Conservation (phyloP, 37 sponge, comb jelly and placozoan species). For the Mnemiopsis leidyi region DNA sequence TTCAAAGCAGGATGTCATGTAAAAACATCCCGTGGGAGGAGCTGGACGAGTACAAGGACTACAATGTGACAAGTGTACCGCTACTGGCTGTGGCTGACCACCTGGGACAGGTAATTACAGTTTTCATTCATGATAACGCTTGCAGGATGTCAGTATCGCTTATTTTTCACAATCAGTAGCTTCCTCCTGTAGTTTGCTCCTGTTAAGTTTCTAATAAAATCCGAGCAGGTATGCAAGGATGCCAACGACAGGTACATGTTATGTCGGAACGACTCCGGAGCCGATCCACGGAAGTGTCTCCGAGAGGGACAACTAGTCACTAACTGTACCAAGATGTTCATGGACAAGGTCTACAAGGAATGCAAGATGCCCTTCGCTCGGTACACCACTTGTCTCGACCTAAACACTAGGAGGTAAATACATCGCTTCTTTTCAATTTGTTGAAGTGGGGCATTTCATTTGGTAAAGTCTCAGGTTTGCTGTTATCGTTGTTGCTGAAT, state of each 20-base stretch:
- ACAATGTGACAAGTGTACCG: constrained; percentile 45
- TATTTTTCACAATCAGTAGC: no score
- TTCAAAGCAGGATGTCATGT: constrained; percentile 56
- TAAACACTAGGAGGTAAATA: constrained; percentile 13
- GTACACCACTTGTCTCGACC: constrained; percentile 36
- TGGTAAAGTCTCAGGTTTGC: no score
- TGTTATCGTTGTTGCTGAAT: no score
- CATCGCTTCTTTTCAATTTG: not conserved
- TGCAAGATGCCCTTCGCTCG: constrained; percentile 66
- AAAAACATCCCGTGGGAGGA: constrained; percentile 59
- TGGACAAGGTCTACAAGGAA: constrained; percentile 43
- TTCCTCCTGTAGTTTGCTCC: no score
- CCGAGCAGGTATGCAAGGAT: constrained; percentile 49
- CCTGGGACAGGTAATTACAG: constrained; percentile 28
- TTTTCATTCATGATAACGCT: no score
- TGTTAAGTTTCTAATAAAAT: no score
- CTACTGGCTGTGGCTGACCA: constrained; percentile 43
- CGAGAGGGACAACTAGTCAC: constrained; percentile 42
- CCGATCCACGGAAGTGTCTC: constrained; percentile 22
- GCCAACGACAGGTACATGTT: constrained; percentile 45
- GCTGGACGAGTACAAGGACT: constrained; percentile 53
- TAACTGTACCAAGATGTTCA: constrained; percentile 59
- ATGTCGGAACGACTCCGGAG: constrained; percentile 28
- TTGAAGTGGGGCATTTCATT: no score
- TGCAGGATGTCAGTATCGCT: no score